Evolutionary conservation across 2,113 vertebrate genomes (phyloP), one percentile per base, ranked within the genome.

Genomic region (Triplophysa tibetana): DNA sequence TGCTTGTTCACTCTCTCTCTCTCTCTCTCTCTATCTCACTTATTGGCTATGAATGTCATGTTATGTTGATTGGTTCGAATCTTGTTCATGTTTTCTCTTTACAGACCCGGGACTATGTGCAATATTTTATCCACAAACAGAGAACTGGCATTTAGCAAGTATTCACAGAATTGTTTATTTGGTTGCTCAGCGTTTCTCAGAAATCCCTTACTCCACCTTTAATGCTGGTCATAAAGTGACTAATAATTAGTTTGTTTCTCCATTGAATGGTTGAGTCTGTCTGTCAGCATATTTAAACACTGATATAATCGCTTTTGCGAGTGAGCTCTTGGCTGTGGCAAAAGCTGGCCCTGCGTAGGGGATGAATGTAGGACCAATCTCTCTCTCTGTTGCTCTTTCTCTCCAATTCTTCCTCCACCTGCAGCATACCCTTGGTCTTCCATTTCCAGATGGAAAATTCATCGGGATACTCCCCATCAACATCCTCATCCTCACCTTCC

Each of bases 371-470:
- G 0, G 91, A 88, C 92, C 92, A 92, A 70, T 88, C 83, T 85
- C 90, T 94, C 79, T 93, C 43, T 24, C 85, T 88, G 21, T 90
- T 85, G 82, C 91, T 92, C 79, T 93, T 90, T 63, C 87, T 85
- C 76, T 89, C 60, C 63, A 93, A 91, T 81, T 95, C 92, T 69
- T 88, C 86, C 56, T 88, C 88, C 60, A 90, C 62, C 85, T 88
- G 82, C 88, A 52, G 84, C 21, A 43, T 90, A 82, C 54, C 80
- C 75, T 66, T 81, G 87, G 83, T 88, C 85, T 52, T 80, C 81
- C 70, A 65, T 78, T 26, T 8, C 60, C 2, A 12, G 65, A 69
- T 52, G 1, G 54, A 43, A 60, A 73, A 73, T 48, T 29, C 65
- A 11, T 62, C 4, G 24, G 45, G 81, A 4, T 43, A 33, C 66